Evolutionary conservation across 2,888 invertebrate species (phyloP).

Genomic region (Protonemura montana): DNA sequence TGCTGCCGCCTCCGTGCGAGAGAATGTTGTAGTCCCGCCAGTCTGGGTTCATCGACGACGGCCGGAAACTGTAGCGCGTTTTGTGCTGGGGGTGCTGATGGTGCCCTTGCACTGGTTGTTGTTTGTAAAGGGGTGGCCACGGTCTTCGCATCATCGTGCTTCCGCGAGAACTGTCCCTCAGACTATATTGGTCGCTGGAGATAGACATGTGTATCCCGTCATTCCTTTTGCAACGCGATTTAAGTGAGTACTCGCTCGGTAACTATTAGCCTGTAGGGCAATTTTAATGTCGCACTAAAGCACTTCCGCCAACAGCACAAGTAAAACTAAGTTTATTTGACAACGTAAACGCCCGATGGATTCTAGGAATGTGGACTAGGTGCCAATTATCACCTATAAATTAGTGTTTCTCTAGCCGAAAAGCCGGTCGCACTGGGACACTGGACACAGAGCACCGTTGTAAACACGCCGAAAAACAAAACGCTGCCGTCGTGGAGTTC

Average conservation of each 20-base stretch:
- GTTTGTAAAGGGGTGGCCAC: constrained; percentile 71
- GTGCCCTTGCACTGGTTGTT: constrained; percentile 59
- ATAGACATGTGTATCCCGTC: constrained; percentile 47
- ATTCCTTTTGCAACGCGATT: neutral
- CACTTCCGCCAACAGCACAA: neutral
- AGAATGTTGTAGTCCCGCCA: constrained; percentile 43
- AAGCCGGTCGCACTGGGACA: neutral
- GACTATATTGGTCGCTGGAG: constrained; percentile 58
- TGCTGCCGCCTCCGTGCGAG: constrained; percentile 33
- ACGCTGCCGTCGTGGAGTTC: neutral
- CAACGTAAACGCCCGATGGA: neutral
- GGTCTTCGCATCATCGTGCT: constrained; percentile 63
- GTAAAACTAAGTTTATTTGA: neutral
- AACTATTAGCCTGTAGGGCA: too few species aligned
- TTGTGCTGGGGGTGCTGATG: constrained; percentile 53
- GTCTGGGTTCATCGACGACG: constrained; percentile 55
- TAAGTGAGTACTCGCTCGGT: too few species aligned
- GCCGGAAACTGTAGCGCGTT: constrained; percentile 58
- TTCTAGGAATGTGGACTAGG: neutral
- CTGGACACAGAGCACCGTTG: neutral
- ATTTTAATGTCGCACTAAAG: neutral
- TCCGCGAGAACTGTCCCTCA: constrained; percentile 47
- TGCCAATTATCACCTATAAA: neutral
- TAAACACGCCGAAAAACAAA: neutral
- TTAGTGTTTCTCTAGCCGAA: neutral